These are phyloP conservation scores for Catharus fuscescens DNA, from an alignment of 2,113 vertebrate species.

Conservation along the genomic window DNA sequence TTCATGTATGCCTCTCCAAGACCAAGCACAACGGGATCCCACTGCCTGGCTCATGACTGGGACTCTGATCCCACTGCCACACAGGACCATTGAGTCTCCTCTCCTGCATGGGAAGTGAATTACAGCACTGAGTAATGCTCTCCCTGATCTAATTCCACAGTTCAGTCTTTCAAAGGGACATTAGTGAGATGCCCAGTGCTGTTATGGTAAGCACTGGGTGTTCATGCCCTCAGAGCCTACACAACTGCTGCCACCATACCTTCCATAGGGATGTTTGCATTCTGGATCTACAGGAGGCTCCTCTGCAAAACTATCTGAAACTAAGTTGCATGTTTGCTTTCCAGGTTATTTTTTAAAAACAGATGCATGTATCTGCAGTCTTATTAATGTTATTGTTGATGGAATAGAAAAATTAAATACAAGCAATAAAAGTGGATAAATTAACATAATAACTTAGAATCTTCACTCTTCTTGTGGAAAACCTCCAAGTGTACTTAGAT, in stretches of 20 bases:
- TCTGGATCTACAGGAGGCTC: not conserved
- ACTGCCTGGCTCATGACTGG: not conserved
- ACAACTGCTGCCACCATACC: accelerated
- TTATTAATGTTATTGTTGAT: no score
- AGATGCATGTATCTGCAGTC: not conserved
- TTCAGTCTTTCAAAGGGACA: not conserved
- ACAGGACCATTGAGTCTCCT: not conserved
- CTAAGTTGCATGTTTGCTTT: not conserved
- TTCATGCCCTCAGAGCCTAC: accelerated
- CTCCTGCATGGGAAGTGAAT: not conserved
- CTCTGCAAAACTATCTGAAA: not conserved
- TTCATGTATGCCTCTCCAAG: not conserved
- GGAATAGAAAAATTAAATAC: not conserved
- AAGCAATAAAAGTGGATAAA: not conserved
- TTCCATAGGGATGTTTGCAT: not conserved
- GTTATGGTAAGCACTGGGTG: not conserved
- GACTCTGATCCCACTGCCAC: not conserved
- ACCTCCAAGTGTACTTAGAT: not conserved
- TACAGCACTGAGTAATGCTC: not conserved
- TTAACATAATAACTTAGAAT: not conserved
- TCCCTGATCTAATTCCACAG: not conserved
- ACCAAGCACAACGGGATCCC: not conserved
- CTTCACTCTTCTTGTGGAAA: not conserved
- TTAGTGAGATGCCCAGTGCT: not conserved
- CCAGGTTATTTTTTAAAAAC: not conserved